phyloP scores from a whole-genome alignment of 2,888 invertebrate genomes.

The Drosophila dives region DNA sequence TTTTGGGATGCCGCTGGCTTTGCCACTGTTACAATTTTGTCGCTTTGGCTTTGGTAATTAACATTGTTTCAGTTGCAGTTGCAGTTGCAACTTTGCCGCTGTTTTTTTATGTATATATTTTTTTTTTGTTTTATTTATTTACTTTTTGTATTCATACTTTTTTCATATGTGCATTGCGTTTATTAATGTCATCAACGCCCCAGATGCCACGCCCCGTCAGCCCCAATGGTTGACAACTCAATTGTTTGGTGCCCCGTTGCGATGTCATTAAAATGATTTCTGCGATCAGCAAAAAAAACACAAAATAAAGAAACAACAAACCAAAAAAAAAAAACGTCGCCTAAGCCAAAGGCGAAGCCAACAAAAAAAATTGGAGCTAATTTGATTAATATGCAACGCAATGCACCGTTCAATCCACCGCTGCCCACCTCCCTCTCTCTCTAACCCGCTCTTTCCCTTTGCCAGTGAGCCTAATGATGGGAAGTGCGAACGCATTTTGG shows the following conservation, averaged over 20 bases:
- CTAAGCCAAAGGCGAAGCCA: slow-evolving; percentile 60
- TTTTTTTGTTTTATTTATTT: not conserved
- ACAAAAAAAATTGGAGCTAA: slow-evolving; percentile 71
- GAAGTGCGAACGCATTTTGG: slow-evolving; percentile 75
- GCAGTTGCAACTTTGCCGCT: slow-evolving; percentile 34
- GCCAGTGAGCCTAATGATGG: slow-evolving; percentile 77
- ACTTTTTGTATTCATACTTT: slow-evolving; percentile 19
- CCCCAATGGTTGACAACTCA: slow-evolving; percentile 73
- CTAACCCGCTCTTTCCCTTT: not conserved
- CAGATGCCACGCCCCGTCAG: slow-evolving; percentile 24
- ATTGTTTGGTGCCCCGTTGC: slow-evolving; percentile 54
- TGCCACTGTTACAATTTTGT: slow-evolving; percentile 78
- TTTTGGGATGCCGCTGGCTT: slow-evolving; percentile 43
- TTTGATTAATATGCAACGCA: slow-evolving; percentile 81
- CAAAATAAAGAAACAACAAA: not conserved
- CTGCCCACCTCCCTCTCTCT: slow-evolving; percentile 7
- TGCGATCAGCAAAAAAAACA: slow-evolving; percentile 40
- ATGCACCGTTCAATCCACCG: slow-evolving; percentile 24
- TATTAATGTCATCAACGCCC: slow-evolving; percentile 78
- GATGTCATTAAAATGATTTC: slow-evolving; percentile 71
- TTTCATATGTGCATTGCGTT: slow-evolving; percentile 68
- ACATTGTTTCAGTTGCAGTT: slow-evolving; percentile 54
- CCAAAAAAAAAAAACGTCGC: slow-evolving; percentile 33
- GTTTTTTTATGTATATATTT: not conserved
- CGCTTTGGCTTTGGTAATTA: slow-evolving; percentile 64